Base-by-base conservation (phyloP, 2,888 invertebrate genomes). In the Eremobia ochroleuca region DNA sequence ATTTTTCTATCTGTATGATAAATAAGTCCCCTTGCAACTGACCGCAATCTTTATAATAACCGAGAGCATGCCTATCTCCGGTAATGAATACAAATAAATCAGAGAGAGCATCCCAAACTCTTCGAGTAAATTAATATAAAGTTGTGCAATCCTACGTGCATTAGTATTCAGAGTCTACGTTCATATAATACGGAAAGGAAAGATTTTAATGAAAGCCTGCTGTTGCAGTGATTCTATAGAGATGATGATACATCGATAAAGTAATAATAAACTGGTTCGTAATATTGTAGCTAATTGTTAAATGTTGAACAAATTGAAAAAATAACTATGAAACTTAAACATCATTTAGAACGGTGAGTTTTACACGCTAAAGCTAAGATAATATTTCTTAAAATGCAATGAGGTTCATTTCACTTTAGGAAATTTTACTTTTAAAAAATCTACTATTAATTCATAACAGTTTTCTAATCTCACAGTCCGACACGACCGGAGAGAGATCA, bases 71-170 rank as follows among this genome's bases (percentile, higher is more conserved):
- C 87, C 87, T 91, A 90, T 85, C 87, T 85, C 79, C 76, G 82
- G 91, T 93, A 94, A 95, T 95, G 93, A 95, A 94, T 94, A 95
- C 93, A 92, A 94, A 96, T 95, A 96, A 95, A 95, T 96, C 95
- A 94, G 86, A 90, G 87, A 85, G 88, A 92, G 91, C 92, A 93
- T 94, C 92, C 91, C 90, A 90, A 95, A 95, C 93, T 95, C 93
- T 91, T 94, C 91, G 93, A 95, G 94, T 95, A 95, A 96, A 96
- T 96, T 96, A 96, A 96, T 96, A 96, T 94, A 95, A 96, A 96
- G 94, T 96, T 96, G 94, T 95, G 93, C 95, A 95, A 94, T 95
- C 92, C 92, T 92, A 92, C 92, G 91, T 94, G 94, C 95, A 95
- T 95, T 95, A 93, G 95, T 95, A 96, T 96, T 95, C 95, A 93